These are phyloP conservation scores for Umimayanthus chanpuru DNA, from an alignment of 92 coral and sea anemone genomes.

Conservation along the genomic window DNA sequence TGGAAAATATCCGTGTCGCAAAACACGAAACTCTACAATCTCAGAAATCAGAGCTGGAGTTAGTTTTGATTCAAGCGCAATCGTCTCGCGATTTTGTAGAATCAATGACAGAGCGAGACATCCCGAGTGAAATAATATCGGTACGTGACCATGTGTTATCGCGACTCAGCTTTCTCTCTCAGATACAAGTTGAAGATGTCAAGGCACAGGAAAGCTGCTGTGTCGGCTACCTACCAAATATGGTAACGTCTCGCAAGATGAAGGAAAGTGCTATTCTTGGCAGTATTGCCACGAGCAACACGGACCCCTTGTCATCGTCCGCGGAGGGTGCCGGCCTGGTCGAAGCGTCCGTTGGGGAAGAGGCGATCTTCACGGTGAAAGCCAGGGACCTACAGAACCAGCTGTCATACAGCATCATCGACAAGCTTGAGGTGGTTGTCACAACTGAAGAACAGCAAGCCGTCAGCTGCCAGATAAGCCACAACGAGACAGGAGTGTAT, in stretches of 20 bases:
- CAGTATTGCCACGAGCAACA: slow-evolving; percentile 75
- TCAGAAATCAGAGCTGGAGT: slow-evolving; percentile 59
- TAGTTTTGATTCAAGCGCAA: slow-evolving; percentile 56
- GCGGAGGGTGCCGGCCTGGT: slow-evolving; percentile 75
- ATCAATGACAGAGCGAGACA: slow-evolving; percentile 61
- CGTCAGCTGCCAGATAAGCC: slow-evolving; percentile 43
- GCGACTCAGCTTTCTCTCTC: slow-evolving; percentile 65
- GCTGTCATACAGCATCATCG: slow-evolving; percentile 75
- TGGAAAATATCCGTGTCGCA: slow-evolving; percentile 68
- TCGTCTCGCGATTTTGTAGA: slow-evolving; percentile 70
- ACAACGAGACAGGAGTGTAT: slow-evolving; percentile 72
- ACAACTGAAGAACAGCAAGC: slow-evolving; percentile 52
- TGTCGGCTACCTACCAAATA: slow-evolving; percentile 79
- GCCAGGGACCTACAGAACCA: slow-evolving; percentile 80
- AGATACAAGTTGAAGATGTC: slow-evolving; percentile 61
- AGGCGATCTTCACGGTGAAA: slow-evolving; percentile 68
- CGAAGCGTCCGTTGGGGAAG: slow-evolving; percentile 83
- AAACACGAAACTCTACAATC: slow-evolving; percentile 73
- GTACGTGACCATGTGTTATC: slow-evolving; percentile 61
- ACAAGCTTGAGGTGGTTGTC: slow-evolving; percentile 56
- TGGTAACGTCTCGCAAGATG: slow-evolving; percentile 65
- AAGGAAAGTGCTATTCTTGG: slow-evolving; percentile 70
- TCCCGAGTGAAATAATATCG: slow-evolving; percentile 68
- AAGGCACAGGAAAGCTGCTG: slow-evolving; percentile 77
- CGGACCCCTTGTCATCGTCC: slow-evolving; percentile 68